Conservation (phyloP, 2,888 invertebrate genomes). For the Chaetoderma sp. region DNA sequence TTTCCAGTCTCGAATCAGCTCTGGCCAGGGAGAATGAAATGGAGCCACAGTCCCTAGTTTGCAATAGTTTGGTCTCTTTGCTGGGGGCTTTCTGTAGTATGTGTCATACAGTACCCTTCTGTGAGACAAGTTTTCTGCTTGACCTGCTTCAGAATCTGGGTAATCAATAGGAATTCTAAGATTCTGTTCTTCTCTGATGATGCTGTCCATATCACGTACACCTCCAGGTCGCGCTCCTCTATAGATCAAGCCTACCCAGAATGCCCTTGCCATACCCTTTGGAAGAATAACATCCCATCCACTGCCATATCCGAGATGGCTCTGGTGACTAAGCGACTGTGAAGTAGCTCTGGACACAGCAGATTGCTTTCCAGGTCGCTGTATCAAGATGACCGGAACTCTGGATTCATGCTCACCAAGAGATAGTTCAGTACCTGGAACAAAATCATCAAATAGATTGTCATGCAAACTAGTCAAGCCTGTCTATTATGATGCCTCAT, state of each 20-base stretch:
- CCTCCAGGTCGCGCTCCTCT: slow-evolving; percentile 80
- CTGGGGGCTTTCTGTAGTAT: slow-evolving; percentile 83
- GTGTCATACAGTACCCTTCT: slow-evolving; percentile 72
- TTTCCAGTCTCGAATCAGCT: slow-evolving; percentile 53
- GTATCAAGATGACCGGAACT: slow-evolving; percentile 83
- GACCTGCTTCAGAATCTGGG: slow-evolving; percentile 83
- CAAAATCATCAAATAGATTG: slow-evolving; percentile 2
- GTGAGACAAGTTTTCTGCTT: slow-evolving; percentile 30
- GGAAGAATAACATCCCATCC: slow-evolving; percentile 92
- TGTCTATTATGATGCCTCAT: not conserved
- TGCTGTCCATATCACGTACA: slow-evolving; percentile 79
- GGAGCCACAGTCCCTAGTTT: slow-evolving; percentile 84
- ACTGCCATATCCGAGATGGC: slow-evolving; percentile 75
- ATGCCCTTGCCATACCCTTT: slow-evolving; percentile 84
- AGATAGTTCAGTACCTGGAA: slow-evolving; percentile 68
- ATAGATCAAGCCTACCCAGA: slow-evolving; percentile 83
- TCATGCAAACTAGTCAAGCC: not conserved
- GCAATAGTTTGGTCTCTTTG: slow-evolving; percentile 85
- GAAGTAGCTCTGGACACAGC: not conserved
- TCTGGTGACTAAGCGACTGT: not conserved
- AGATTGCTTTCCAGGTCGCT: slow-evolving; percentile 51
- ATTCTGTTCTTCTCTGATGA: slow-evolving; percentile 78
- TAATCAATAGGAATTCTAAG: slow-evolving; percentile 71
- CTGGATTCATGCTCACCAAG: slow-evolving; percentile 71
- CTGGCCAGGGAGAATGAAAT: slow-evolving; percentile 80